Base-by-base conservation (phyloP, 2,113 vertebrate genomes). In the Scomber japonicus region DNA sequence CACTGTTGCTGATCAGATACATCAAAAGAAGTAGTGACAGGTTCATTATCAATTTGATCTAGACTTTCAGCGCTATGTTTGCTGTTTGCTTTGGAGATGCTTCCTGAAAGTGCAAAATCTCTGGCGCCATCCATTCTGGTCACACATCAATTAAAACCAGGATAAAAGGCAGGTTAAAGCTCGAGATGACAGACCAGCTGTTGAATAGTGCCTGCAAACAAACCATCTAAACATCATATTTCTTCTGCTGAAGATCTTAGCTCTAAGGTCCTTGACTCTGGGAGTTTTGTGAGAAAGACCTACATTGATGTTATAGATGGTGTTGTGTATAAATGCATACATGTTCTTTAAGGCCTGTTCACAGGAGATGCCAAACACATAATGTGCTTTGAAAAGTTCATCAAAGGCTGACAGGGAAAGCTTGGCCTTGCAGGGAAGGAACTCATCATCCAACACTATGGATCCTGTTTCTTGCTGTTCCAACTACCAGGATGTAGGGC, bases 81-180 rank as follows among this genome's bases (percentile, higher is more conserved):
- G 17, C 10, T 56, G n/a, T 17, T 56, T 24, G 17, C 10, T 16
- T 8, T 56, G 54, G 17, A 56, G 54, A 56, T 56, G 54, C 21
- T 56, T 56, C 19, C 54, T 56, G 54, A 56, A 56, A 56, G n/a
- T 56, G 54, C 19, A 21, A 56, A n/a, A 56, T 56, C 54, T 56
- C 11, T 56, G 54, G 8, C 4, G 54, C 3, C 54, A 56, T 56
- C 54, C 54, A 24, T 56, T 56, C 54, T 24, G 54, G n/a, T 21
- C 54, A 56, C n/a, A 56, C 21, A 19, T 11, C 54, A 24, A 19
- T 15, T 55, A 8, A 55, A 55, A 56, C n/a, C 54, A 56, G 54
- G 54, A 56, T 16, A 56, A 56, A 56, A 19, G 54, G 54, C 54
- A 56, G 10, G 15, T 56, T 19, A 16, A 56, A 56, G 54, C 17